These are phyloP conservation scores for Tinamus major DNA, from an alignment of 2,797 vertebrate species.

Conservation along the genomic window DNA sequence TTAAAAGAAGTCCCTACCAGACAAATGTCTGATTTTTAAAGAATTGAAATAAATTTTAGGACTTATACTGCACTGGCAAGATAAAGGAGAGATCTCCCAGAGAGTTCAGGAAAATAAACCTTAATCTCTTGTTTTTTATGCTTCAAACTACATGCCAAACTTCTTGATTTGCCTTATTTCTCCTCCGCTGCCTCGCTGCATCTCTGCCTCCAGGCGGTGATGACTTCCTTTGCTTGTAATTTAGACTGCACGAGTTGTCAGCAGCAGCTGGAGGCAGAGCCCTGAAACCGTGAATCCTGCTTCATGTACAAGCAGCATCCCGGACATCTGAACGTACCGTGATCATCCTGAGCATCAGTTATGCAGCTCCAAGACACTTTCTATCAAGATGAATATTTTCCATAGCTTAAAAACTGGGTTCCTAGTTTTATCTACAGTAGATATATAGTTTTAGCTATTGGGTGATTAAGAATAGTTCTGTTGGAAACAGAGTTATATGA, in stretches of 20 bases:
- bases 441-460: not conserved
- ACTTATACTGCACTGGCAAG: not conserved
- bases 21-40: not conserved
- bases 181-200: not conserved
- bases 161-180: not conserved
- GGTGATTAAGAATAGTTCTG: not conserved
- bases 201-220: not conserved
- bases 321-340: not conserved
- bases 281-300: not conserved
- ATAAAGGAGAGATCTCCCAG: not conserved
- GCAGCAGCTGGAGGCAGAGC: not conserved
- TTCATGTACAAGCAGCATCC: not conserved
- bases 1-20: not conserved
- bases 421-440: not conserved
- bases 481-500: slow-evolving; percentile 5
- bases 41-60: not conserved
- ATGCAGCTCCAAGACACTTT: not conserved
- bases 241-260: not conserved
- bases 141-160: not conserved
- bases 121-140: not conserved
- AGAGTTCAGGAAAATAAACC: not conserved
- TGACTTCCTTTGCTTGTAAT: not conserved
- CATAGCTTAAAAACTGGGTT: not conserved
- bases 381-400: not conserved
- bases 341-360: not conserved